Conservation (phyloP, 2,113 vertebrate genomes). For the Paedocypris sp. region DNA sequence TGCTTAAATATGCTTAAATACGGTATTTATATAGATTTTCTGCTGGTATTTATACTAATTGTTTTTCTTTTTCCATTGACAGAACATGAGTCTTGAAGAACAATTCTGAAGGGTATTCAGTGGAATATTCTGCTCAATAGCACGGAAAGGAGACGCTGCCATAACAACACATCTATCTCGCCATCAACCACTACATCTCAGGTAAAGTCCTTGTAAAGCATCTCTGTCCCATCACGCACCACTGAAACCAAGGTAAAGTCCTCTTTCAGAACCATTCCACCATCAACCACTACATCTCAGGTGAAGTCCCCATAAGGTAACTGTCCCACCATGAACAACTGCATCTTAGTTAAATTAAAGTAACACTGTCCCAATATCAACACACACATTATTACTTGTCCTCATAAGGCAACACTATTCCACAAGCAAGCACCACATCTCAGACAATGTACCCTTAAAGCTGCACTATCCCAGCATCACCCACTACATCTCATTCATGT, state of each 20-base stretch:
- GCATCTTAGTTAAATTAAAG: no score
- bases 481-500: slow-evolving; percentile 38
- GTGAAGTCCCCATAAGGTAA: slow-evolving; percentile 7
- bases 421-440: no score
- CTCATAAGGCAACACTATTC: no score
- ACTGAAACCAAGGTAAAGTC: no score
- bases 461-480: slow-evolving; percentile 28
- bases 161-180: slow-evolving; percentile 21
- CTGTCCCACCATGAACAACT: not conserved
- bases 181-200: slow-evolving; percentile 39
- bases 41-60: not conserved
- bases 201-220: slow-evolving; percentile 21
- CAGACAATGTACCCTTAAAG: no score
- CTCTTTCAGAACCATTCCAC: slow-evolving; percentile 28
- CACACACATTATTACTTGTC: no score
- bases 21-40: no score
- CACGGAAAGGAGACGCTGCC: slow-evolving; percentile 42
- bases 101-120: slow-evolving; percentile 57
- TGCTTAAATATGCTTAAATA: no score
- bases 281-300: slow-evolving; percentile 41
- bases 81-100: slow-evolving; percentile 74
- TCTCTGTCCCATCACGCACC: not conserved
- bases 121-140: slow-evolving; percentile 42
- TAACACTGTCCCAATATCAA: no score
- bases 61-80: slow-evolving; percentile 21